These are phyloP conservation scores for Sarcophaga bullata DNA, from an alignment of 1,140 invertebrate genomes.

Conservation along the genomic window DNA sequence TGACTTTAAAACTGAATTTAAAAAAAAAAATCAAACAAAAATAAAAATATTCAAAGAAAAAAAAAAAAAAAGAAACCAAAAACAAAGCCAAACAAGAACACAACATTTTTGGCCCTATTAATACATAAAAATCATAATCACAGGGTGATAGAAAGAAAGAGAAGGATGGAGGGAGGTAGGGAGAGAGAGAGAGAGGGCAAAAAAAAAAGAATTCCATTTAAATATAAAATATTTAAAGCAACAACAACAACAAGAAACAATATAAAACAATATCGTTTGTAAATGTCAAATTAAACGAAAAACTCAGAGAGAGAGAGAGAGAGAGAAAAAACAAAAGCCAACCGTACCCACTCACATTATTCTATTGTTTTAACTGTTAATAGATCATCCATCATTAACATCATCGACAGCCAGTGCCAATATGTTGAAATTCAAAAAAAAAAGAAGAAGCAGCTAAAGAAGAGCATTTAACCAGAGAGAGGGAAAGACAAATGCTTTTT, in stretches of 20 bases:
- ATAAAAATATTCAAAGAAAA: background rate
- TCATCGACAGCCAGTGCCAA: no score
- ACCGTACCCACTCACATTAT: no score
- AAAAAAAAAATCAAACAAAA: background rate
- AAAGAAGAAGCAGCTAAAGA: background rate
- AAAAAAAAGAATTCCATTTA: background rate
- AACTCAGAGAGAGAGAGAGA: no score
- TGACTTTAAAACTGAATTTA: slow-evolving; percentile 19
- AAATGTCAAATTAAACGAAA: background rate
- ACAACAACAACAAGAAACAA: background rate
- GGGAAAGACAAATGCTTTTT: background rate
- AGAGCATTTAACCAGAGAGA: background rate
- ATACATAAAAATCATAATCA: no score
- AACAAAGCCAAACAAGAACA: background rate
- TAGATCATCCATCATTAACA: no score
- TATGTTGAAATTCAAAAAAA: no score
- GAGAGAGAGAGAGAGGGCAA: no score
- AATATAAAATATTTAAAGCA: background rate
- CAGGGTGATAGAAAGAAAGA: no score
- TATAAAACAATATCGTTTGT: background rate
- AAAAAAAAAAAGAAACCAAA: background rate
- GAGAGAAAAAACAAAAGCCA: no score
- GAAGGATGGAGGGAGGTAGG: no score
- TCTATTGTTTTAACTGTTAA: no score
- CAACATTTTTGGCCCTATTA: background rate